Percentiles rank a stretch among this genome's conserved stretches.
phyloP scores from a whole-genome alignment of 1,140 invertebrate genomes.

The Drosophila sproati region DNA sequence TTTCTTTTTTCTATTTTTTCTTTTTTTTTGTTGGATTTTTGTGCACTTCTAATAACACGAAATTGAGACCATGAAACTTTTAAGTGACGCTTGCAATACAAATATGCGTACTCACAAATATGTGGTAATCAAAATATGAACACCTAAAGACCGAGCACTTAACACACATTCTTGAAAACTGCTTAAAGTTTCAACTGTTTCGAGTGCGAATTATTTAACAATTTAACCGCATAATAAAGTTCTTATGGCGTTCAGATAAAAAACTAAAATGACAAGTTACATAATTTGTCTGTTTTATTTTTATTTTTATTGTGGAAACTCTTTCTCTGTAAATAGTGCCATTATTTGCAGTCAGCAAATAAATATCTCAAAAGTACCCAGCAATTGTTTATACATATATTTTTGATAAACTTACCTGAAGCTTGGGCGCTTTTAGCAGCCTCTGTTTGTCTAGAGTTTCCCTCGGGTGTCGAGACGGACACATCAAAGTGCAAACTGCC shows the following conservation, averaged over 20 bases:
- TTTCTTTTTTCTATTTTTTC: constrained; percentile 46
- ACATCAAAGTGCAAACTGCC: constrained; percentile 31
- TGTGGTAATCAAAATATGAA: constrained; percentile 16
- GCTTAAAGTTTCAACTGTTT: background rate
- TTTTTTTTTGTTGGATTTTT: constrained; percentile 16
- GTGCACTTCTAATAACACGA: constrained; percentile 40
- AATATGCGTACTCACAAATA: constrained; percentile 37
- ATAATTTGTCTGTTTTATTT: too few species aligned
- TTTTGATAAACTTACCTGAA: constrained; percentile 6
- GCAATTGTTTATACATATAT: constrained; percentile 2
- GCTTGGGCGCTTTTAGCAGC: background rate
- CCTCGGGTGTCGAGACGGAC: constrained; percentile 19
- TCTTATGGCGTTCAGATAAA: too few species aligned
- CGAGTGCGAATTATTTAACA: background rate
- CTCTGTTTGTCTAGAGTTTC: constrained; percentile 35
- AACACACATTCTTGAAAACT: background rate
- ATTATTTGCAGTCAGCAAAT: too few species aligned
- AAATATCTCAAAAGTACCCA: background rate
- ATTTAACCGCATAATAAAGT: too few species aligned
- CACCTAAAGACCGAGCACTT: background rate
- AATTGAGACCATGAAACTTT: constrained; percentile 69
- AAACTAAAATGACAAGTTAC: too few species aligned
- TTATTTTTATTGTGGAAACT: background rate
- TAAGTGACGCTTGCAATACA: constrained; percentile 69
- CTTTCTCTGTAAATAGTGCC: background rate